These are phyloP conservation scores for Dromaius novaehollandiae DNA, from an alignment of 2,113 vertebrate species.

Conservation along the genomic window DNA sequence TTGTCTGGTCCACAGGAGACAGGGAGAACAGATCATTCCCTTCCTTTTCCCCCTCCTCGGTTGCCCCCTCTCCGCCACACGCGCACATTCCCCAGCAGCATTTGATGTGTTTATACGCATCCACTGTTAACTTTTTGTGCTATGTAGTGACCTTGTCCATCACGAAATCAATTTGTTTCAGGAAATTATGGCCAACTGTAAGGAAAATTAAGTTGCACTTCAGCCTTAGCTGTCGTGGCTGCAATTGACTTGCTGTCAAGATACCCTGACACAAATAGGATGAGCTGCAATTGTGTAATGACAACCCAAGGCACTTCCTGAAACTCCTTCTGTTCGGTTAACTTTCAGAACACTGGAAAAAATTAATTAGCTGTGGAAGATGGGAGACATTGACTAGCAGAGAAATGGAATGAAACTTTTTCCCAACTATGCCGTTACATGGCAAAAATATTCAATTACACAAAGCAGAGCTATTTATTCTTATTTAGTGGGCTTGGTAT, in stretches of 20 bases:
- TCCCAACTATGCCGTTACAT: neutral
- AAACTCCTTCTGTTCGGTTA: slow-evolving; percentile 31
- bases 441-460: neutral
- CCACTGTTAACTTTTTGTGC: neutral
- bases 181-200: neutral
- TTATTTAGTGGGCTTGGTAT: slow-evolving; percentile 35
- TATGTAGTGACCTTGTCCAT: neutral
- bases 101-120: neutral
- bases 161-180: neutral
- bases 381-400: neutral
- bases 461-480: slow-evolving; percentile 36
- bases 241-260: slow-evolving; percentile 3
- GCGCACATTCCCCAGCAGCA: neutral
- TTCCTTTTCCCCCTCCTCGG: neutral
- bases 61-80: neutral
- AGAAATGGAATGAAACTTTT: neutral
- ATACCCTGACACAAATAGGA: neutral
- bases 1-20: neutral
- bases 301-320: neutral
- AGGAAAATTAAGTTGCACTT: neutral
- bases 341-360: slow-evolving; percentile 12
- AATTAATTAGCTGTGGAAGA: slow-evolving; percentile 47
- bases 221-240: slow-evolving; percentile 3
- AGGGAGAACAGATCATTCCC: neutral
- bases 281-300: neutral